These are phyloP conservation scores for Corticium candelabrum DNA, from an alignment of 37 sponge, comb jelly and placozoan genomes.

Conservation along the genomic window DNA sequence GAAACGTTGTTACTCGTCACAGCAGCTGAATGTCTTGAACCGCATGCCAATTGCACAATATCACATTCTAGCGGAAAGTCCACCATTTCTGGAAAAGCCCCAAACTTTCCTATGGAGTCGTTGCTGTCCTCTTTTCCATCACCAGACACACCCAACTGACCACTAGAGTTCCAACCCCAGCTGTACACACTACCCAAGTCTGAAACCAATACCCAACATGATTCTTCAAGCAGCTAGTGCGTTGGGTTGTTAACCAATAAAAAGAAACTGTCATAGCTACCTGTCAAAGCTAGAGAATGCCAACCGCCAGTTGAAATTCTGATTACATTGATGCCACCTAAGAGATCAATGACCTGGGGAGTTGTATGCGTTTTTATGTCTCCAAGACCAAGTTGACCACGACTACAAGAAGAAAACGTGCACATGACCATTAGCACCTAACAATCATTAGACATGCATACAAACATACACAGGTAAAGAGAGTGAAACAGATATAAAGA, in stretches of 20 bases:
- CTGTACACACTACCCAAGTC: neutral
- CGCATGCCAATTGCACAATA: neutral
- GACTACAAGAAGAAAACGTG: neutral
- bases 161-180: neutral
- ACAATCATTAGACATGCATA: too few relatives aligned
- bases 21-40: neutral
- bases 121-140: neutral
- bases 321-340: neutral
- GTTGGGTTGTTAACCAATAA: too few relatives aligned
- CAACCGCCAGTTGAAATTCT: neutral
- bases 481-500: neutral
- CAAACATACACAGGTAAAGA: neutral
- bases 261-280: neutral
- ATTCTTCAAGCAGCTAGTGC: too few relatives aligned
- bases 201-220: too few relatives aligned
- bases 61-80: neutral
- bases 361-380: neutral
- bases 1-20: neutral
- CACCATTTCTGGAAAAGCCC: neutral
- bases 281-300: neutral
- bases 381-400: neutral
- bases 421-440: too few relatives aligned
- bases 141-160: neutral
- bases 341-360: neutral
- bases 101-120: neutral